Evolutionary conservation across 2,797 vertebrate species (phyloP), one percentile per base, ranked within the genome.

Genomic region (Novumbra hubbsi): DNA sequence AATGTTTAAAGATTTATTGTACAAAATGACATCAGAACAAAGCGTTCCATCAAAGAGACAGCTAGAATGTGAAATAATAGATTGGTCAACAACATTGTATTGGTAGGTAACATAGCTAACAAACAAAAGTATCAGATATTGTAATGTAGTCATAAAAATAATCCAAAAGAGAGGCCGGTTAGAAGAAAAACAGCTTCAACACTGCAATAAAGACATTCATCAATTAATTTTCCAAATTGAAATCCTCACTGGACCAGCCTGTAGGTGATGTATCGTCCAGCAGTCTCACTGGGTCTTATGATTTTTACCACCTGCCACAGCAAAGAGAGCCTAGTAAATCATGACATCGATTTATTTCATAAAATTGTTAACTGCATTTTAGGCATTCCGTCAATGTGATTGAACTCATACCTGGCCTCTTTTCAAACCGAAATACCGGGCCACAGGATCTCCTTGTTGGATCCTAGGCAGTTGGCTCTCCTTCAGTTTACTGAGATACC

Each of bases 381-480:
- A 55, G 19, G 50, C 50, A 55, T 19, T 19, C 14, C 1, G 15
- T 55, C 50, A n/a, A 55, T n/a, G 50, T n/a, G 50, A 19, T 55
- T 7, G 4, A 55, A 7, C 21, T 55, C 6, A 70, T 76, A 99
- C 98, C 96, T 99, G 97, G 45, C 97, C 98, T 70, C 98, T 94
- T 82, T 99, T 99, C 78, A 99, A 93, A 15, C 98, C 98, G 0
- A 99, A 99, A 90, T 99, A 99, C 98, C 93, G 41, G 0, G 98
- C 98, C 75, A 99, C 98, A 0, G 98, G 98, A 83, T 99, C 98
- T 1, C 98, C 98, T 0, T 96, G 96, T 86, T 99, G 97, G 81
- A 99, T 99, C 85, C 98, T 93, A 0, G 98, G 97, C 69, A 99
- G 89, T 86, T 99, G 98, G 85, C 96, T 98, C 89, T 99, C 98